Evolutionary conservation across 2,888 invertebrate genomes (phyloP).

Genomic region (Spodoptera littoralis): DNA sequence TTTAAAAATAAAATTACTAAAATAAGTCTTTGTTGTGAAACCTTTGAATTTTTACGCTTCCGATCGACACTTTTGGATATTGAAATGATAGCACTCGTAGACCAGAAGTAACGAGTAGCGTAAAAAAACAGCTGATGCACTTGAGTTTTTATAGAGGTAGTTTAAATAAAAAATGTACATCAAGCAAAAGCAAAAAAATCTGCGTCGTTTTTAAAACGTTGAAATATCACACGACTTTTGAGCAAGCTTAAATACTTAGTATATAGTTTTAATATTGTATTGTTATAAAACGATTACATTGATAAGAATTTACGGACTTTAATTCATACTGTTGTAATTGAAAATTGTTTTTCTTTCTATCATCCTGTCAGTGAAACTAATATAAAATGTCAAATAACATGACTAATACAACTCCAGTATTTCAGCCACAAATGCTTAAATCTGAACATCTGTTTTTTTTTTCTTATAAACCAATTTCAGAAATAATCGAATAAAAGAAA

Average conservation of each 20-base stretch:
- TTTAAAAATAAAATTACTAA: background rate
- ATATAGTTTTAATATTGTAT: too few species aligned
- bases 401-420: too few species aligned
- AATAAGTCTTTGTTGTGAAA: background rate
- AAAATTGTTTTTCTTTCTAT: too few species aligned
- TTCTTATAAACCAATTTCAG: background rate
- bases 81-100: background rate
- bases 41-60: constrained; percentile 10
- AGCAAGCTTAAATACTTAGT: too few species aligned
- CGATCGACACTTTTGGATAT: constrained; percentile 8
- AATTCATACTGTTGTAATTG: too few species aligned
- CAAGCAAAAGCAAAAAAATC: background rate
- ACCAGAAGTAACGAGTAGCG: constrained; percentile 12
- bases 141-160: background rate
- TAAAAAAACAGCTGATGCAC: constrained; percentile 15
- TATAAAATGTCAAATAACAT: too few species aligned
- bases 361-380: too few species aligned
- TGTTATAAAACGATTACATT: too few species aligned
- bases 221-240: too few species aligned
- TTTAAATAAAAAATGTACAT: constrained; percentile 1
- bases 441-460: background rate
- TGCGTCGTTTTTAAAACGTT: too few species aligned
- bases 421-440: too few species aligned
- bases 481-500: background rate
- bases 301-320: too few species aligned